Evolutionary conservation across 2,113 vertebrate genomes (phyloP).

Genomic region (Paradoxurus hermaphroditus): DNA sequence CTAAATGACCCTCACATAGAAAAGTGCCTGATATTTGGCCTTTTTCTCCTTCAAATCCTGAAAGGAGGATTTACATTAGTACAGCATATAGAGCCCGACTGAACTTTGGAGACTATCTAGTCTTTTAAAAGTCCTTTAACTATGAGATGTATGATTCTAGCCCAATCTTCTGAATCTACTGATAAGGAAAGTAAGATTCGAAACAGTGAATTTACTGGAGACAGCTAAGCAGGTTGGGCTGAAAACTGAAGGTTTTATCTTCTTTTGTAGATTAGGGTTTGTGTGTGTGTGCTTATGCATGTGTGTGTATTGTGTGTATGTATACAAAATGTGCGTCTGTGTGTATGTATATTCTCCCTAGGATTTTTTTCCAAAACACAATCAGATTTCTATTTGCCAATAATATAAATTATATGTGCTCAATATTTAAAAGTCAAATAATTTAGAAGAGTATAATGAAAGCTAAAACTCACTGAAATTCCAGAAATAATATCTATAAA

Average conservation of each 20-base stretch:
- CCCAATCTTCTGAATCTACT: not conserved
- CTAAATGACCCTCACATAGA: not conserved
- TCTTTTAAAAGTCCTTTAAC: slow-evolving; percentile 46
- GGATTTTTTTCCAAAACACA: not conserved
- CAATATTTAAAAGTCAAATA: not conserved
- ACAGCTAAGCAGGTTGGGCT: not conserved
- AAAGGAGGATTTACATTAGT: not conserved
- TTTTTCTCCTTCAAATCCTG: slow-evolving; percentile 51
- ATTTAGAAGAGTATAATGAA: not conserved
- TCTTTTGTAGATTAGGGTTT: not conserved
- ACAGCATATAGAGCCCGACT: not conserved
- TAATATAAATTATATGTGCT: slow-evolving; percentile 25
- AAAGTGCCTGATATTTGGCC: not conserved
- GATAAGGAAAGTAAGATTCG: not conserved
- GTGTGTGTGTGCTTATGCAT: not conserved
- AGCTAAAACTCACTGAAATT: not conserved
- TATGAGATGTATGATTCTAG: not conserved
- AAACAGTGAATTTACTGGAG: not conserved
- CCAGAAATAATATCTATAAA: not conserved
- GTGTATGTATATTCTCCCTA: not conserved
- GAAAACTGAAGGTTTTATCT: not conserved
- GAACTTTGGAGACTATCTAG: not conserved
- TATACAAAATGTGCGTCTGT: too few relatives aligned
- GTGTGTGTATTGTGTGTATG: not conserved
- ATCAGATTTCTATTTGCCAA: not conserved